Base-by-base conservation (phyloP, 1,140 invertebrate genomes). In the Stenopsyche tienmushanensis region DNA sequence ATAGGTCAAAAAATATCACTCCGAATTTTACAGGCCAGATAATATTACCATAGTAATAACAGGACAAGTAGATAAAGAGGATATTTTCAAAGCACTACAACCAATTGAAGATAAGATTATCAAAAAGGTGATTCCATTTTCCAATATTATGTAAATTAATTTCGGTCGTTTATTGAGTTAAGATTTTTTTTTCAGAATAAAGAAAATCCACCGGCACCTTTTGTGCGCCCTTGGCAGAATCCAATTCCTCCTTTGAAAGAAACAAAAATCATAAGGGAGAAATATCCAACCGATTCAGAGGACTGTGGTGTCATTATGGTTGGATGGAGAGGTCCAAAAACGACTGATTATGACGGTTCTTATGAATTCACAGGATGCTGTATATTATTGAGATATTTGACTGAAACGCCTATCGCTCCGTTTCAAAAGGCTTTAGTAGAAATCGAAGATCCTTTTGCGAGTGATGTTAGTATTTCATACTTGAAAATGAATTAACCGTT, bases 21-120 rank as follows among this genome's bases (percentile, higher is more conserved):
- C 88, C 72, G 80, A 90, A 54, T 96, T 91, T 78, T 97, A 97
- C 77, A 82, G 93, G 26, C 86, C 94, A n/a, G 92, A 94, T 77
- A 97, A 97, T 78, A 77, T 96, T 45, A 88, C 87, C 65, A 77
- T 97, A 1, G 89, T 95, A 60, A 86, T 97, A 49, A 88, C 88
- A 42, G 94, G 94, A 0, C 86, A 89, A 77, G 85, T 97, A 3
- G 84, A 88, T 50, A 83, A 89, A 42, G 80, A 87, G 1, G 84
- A 93, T 71, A 84, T 96, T 1, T 92, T 95, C 75, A 80, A 85
- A 72, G 85, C 86, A 10, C 74, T 96, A 18, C 77, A 84, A 69
- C 82, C 84, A 24, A 75, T 94, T 13, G 92, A 95, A 77, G 81
- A 90, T 60, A 93, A 91, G 79, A 92, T 95, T 72, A 75, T 90